Conservation (phyloP, 2,113 vertebrate species). For the Ondatra zibethicus region DNA sequence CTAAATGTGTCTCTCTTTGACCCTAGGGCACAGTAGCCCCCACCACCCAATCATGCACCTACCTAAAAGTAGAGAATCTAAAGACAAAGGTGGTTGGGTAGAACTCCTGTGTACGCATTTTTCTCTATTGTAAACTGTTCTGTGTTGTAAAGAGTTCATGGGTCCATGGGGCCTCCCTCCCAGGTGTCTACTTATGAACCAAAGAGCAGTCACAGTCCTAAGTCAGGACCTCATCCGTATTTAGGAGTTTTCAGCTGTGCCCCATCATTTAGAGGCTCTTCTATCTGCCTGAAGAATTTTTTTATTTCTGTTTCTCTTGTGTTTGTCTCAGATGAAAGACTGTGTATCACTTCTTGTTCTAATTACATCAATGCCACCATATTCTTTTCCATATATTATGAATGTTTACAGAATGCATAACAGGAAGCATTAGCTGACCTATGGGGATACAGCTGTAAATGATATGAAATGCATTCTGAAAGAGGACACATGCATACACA, state of each 20-base stretch:
- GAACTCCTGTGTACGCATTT: background rate
- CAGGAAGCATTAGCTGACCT: background rate
- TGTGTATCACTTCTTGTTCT: background rate
- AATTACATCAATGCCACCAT: background rate
- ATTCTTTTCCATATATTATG: background rate
- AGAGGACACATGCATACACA: background rate
- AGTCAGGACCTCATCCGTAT: background rate
- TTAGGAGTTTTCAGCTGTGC: background rate
- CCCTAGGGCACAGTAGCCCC: background rate
- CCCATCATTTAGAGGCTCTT: background rate
- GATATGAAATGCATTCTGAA: background rate
- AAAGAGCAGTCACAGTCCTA: background rate
- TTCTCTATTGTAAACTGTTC: background rate
- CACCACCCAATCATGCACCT: too few species aligned
- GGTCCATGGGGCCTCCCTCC: background rate
- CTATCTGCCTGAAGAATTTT: too few species aligned
- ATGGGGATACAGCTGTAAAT: accelerated
- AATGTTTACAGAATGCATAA: background rate
- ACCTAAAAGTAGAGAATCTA: background rate
- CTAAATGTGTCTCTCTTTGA: background rate
- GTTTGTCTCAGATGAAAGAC: background rate
- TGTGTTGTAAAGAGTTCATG: background rate
- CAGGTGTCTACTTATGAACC: background rate
- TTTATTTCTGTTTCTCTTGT: background rate
- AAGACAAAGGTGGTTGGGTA: too few species aligned